These are phyloP conservation scores for Pteruthius melanotis DNA, from an alignment of 2,113 vertebrate species.

Conservation along the genomic window DNA sequence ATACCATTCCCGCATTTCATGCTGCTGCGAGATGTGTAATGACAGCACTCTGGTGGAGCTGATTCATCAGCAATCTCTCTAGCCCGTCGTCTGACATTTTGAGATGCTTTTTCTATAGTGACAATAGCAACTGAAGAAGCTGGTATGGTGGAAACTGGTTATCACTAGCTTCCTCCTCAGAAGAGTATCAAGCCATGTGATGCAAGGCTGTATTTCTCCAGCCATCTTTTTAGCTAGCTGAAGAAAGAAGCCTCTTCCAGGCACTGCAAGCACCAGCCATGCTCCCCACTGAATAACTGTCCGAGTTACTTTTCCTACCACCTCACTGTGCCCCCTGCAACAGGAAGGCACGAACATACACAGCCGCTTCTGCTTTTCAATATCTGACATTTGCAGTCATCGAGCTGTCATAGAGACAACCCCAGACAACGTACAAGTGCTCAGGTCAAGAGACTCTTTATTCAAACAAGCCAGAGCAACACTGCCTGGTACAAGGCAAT, in stretches of 20 bases:
- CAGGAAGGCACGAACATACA: rapidly evolving
- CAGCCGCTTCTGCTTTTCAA: not conserved
- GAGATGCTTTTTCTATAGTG: not conserved
- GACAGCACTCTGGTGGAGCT: not conserved
- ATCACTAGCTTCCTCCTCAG: not conserved
- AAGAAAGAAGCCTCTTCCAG: not conserved
- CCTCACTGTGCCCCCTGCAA: not conserved
- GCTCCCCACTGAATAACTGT: rapidly evolving
- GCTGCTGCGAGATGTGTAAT: not conserved
- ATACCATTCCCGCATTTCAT: rapidly evolving
- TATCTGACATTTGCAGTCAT: not conserved
- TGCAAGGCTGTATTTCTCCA: not conserved
- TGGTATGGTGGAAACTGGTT: not conserved
- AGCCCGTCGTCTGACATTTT: not conserved
- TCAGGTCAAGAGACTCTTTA: not conserved
- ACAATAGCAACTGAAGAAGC: not conserved
- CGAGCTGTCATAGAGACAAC: not conserved
- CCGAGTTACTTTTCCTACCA: not conserved
- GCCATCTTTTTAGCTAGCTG: not conserved
- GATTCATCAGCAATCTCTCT: not conserved
- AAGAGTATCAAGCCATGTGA: not conserved
- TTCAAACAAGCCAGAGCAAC: not conserved
- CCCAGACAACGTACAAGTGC: not conserved
- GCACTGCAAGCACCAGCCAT: not conserved
- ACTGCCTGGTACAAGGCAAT: not conserved